Percentiles rank a stretch among this genome's conserved stretches.
Evolutionary conservation across 2,113 vertebrate species (phyloP).

Genomic region (Herpailurus yagouaroundi): DNA sequence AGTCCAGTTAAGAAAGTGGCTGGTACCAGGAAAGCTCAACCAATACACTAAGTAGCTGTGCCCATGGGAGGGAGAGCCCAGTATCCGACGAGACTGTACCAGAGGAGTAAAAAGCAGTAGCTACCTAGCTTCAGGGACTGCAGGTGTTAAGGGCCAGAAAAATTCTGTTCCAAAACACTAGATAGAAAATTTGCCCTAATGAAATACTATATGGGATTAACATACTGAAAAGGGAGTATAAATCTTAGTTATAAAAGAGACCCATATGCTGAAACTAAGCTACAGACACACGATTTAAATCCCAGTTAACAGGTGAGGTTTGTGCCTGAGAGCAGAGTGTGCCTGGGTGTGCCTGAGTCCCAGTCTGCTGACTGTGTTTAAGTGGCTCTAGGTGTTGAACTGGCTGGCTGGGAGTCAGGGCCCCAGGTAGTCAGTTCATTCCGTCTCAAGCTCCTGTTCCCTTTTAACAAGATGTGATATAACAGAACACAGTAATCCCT

Average conservation of each 20-base stretch:
- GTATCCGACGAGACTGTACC: not conserved
- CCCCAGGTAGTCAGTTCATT: not conserved
- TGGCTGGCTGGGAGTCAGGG: not conserved
- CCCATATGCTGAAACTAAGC: not conserved
- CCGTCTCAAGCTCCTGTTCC: not conserved
- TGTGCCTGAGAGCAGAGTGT: not conserved
- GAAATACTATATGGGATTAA: not conserved
- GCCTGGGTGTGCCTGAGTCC: no score
- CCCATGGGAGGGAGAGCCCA: not conserved
- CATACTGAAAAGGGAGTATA: not conserved
- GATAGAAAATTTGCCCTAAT: not conserved
- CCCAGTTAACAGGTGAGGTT: not conserved
- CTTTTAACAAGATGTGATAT: not conserved
- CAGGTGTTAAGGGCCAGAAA: not conserved
- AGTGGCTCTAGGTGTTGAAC: not conserved
- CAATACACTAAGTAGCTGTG: not conserved
- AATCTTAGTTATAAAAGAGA: not conserved
- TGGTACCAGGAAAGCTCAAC: not conserved
- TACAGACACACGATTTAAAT: not conserved
- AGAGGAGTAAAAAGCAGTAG: not conserved
- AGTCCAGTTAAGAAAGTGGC: not conserved
- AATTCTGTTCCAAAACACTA: not conserved
- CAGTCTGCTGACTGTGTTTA: not conserved
- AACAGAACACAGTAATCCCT: not conserved
- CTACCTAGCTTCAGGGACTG: not conserved